Evolutionary conservation across 2,797 vertebrate genomes (phyloP), one percentile per base, ranked within the genome.

Genomic region (Pogonophryne albipinna): DNA sequence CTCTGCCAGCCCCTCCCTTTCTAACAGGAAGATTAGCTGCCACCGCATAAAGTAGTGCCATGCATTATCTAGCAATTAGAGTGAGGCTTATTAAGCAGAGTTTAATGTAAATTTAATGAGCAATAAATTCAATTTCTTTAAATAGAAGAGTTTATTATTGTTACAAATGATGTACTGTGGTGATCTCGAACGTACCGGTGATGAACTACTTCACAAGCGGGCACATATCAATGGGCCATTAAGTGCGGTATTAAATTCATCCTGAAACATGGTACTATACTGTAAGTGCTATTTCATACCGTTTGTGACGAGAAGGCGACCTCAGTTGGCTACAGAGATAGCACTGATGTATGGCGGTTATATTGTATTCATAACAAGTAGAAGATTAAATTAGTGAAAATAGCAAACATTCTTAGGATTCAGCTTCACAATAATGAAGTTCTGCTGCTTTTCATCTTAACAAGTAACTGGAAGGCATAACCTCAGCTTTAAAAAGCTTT

Each of bases 101-200:
- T 90, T 93, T 93, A 94, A 95, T 95, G 93, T 92, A 93, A 92
- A 92, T 93, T 93, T 95, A 95, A 95, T 95, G 94, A 95, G 91
- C 92, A 93, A 94, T 94, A 93, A 93, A 92, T 93, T 92, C 81
- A 66, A 87, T 90, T 82, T 91, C 92, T 93, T 94, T 94, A 94
- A 94, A 95, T 92, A 95, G 94, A 93, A 91, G 88, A 92, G 84
- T 89, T 88, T 91, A 95, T 94, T 89, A 93, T 93, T 94, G 89
- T 94, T 92, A 92, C 89, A 93, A 94, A 93, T 92, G 81, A 93
- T 92, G 85, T 90, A 92, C 87, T 76, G 85, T 50, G 77, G 81
- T 84, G 90, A 90, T 84, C 82, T 86, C 78, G 5, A 79, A 84
- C 66, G 82, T 89, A 84, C 82, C 83, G 87, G 76, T 76, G 46